Evolutionary conservation across 2,113 vertebrate species (phyloP), one percentile per base, ranked within the genome.

Genomic region (Paramormyrops kingsleyae): DNA sequence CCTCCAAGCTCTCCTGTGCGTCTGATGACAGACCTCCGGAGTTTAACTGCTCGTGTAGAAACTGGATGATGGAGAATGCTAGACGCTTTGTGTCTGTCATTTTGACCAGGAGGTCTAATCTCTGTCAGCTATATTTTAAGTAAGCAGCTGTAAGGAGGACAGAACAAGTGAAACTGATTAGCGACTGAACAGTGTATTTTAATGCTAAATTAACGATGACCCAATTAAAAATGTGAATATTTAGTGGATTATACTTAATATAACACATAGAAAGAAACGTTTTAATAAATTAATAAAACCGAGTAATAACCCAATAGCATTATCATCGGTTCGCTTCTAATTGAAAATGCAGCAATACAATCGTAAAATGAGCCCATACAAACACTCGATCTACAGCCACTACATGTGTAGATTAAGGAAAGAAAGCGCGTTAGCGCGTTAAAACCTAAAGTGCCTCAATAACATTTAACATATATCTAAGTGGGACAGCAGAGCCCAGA

Each of bases 1-100:
- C 99, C 96, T 99, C 99, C 91, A 99, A 91, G 91, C 99, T 99
- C 94, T 99, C 98, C 94, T 99, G 98, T 19, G 98, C 97, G 0
- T 98, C 97, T 0, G 97, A 95, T 0, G 96, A 96, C 87, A 99
- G 95, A 0, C 90, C 93, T 0, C 98, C 99, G 0, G 95, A 94
- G 84, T 95, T 95, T 0, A 99, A 95, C 94, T 99, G 98, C 31
- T 97, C 96, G 0, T 98, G 97, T 0, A 99, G 96, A 92, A 99
- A 99, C 90, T 96, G 97, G 94, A 99, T 96, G 95, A 99, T 98
- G 94, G 98, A 97, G 24, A 95, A 98, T 47, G 98, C 98, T 1
- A 99, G 96, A 52, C 97, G 97, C 93, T 97, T 98, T 93, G 96
- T 97, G 93, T 97, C 98, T 24, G 97, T 97, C 99, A 99, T 99